phyloP scores from a whole-genome alignment of 2,888 invertebrate genomes.

The Synanthedon formicaeformis region DNA sequence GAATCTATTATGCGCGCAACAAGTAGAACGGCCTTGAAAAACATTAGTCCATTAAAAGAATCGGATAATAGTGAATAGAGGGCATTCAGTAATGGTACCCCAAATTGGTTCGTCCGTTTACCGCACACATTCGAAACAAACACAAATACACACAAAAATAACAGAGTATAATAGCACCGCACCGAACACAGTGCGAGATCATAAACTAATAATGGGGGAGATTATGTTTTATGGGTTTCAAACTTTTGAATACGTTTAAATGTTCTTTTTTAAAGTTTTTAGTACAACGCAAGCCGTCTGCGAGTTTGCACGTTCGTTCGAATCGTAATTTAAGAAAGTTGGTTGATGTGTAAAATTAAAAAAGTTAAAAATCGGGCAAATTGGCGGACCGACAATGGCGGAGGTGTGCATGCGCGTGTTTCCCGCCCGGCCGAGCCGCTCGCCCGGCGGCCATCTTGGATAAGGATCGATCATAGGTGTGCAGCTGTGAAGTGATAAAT shows the following conservation, averaged over 20 bases:
- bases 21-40: constrained; percentile 12
- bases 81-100: constrained; percentile 41
- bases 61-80: constrained; percentile 5
- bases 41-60: constrained; percentile 3
- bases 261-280: constrained; percentile 47
- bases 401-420: constrained; percentile 55
- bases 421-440: constrained; percentile 48
- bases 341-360: constrained; percentile 6
- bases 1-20: too few relatives aligned
- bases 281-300: constrained; percentile 50
- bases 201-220: constrained; percentile 71
- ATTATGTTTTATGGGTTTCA: constrained; percentile 64
- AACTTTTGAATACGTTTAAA: constrained; percentile 58
- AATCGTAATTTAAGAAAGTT: constrained; percentile 10
- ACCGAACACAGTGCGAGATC: constrained; percentile 63
- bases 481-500: constrained; percentile 64
- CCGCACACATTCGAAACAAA: constrained; percentile 65
- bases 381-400: constrained; percentile 40
- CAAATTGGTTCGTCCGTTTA: constrained; percentile 49
- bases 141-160: constrained; percentile 57
- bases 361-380: constrained; percentile 23
- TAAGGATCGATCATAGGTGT: constrained; percentile 65
- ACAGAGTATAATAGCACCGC: constrained; percentile 55
- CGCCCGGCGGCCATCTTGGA: constrained; percentile 64
- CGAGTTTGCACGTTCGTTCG: constrained; percentile 46